phyloP scores from a whole-genome alignment of 37 sponge, comb jelly and placozoan species.

The Cliona cf. orientalis region DNA sequence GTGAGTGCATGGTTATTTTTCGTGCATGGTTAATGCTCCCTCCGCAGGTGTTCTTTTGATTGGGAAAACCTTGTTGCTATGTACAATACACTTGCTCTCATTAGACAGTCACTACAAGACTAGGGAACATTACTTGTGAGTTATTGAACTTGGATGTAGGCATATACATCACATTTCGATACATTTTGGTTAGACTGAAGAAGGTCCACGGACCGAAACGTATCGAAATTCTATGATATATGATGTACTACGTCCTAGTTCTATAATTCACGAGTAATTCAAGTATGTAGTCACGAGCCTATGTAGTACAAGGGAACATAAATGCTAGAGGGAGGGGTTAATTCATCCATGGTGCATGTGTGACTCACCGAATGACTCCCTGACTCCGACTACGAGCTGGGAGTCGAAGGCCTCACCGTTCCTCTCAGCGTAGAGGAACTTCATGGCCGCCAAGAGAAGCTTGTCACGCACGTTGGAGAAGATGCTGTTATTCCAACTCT shows the following conservation, averaged over 20 bases:
- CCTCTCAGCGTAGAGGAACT: constrained; percentile 76
- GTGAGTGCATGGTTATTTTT: not conserved
- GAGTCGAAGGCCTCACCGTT: constrained; percentile 88
- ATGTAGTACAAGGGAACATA: too few relatives aligned
- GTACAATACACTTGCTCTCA: too few relatives aligned
- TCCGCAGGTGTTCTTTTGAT: too few relatives aligned
- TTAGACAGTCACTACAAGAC: too few relatives aligned
- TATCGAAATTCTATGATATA: too few relatives aligned
- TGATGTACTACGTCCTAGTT: too few relatives aligned
- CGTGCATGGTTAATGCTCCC: not conserved
- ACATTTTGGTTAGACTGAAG: not conserved
- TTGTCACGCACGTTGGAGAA: constrained; percentile 65
- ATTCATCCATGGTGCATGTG: too few relatives aligned
- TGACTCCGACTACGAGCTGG: constrained; percentile 84
- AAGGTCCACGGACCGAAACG: not conserved
- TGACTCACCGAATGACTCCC: constrained; percentile 87
- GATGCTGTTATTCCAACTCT: constrained; percentile 83
- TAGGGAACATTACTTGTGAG: not conserved
- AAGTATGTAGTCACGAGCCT: too few relatives aligned
- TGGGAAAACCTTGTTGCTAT: too few relatives aligned
- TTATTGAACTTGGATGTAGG: not conserved
- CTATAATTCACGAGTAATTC: too few relatives aligned
- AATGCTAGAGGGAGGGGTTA: not conserved
- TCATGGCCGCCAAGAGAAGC: constrained; percentile 82
- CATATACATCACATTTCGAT: not conserved